Conservation (phyloP, 2,113 vertebrate genomes). For the Pipa parva region DNA sequence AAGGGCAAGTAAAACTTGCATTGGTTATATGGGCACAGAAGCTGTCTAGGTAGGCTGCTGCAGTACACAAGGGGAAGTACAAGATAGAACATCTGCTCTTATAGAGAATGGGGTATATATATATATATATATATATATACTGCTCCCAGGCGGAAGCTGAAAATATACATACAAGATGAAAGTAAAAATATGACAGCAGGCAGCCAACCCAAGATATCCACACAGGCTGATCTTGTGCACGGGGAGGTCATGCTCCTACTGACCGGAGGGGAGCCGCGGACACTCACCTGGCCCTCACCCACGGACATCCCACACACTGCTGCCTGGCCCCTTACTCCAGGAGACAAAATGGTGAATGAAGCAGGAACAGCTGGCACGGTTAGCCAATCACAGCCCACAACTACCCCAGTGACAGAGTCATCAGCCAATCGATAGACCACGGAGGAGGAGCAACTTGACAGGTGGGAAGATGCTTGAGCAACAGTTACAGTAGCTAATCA, state of each 20-base stretch:
- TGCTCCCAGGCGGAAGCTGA: too few relatives aligned
- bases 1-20: too few relatives aligned
- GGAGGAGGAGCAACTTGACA: slow-evolving; percentile 46
- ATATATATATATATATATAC: too few relatives aligned
- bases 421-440: slow-evolving; percentile 59
- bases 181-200: background rate
- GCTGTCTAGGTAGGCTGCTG: too few relatives aligned
- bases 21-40: too few relatives aligned
- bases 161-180: too few relatives aligned
- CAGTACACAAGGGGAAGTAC: too few relatives aligned
- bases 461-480: slow-evolving; percentile 40
- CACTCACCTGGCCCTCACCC: slow-evolving; percentile 50
- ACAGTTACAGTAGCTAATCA: slow-evolving; percentile 58
- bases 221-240: slow-evolving; percentile 45
- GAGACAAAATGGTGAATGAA: slow-evolving; percentile 98
- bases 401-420: slow-evolving; percentile 52
- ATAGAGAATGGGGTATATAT: too few relatives aligned
- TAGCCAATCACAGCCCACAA: slow-evolving; percentile 72
- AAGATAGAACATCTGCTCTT: too few relatives aligned
- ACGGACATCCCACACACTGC: slow-evolving; percentile 48
- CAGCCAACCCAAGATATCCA: background rate
- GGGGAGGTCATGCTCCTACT: slow-evolving; percentile 35
- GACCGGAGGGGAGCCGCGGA: slow-evolving; percentile 22
- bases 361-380: slow-evolving; percentile 82
- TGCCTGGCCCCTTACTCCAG: slow-evolving; percentile 80